Percentiles rank a stretch among this genome's conserved stretches.
phyloP scores from a whole-genome alignment of 92 coral and sea anemone species.

The Porites rus region DNA sequence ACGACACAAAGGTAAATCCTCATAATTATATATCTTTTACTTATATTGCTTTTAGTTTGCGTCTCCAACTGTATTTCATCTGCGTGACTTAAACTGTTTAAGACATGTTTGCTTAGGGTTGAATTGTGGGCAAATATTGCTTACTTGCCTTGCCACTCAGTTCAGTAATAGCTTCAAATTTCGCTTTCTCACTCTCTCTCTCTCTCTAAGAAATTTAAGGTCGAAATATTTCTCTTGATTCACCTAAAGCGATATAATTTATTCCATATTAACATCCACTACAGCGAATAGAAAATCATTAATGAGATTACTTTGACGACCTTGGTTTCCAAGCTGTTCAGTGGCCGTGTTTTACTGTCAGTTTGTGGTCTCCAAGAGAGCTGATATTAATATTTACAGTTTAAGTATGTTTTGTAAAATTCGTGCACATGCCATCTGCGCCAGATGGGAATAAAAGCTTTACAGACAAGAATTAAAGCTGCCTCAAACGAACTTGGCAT shows the following conservation, averaged over 20 bases:
- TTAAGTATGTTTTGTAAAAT: slow-evolving; percentile 33
- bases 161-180: neutral
- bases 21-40: neutral
- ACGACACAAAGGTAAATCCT: slow-evolving; percentile 14
- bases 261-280: slow-evolving; percentile 31
- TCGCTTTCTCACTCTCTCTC: neutral
- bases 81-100: slow-evolving; percentile 38
- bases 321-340: neutral
- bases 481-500: slow-evolving; percentile 30
- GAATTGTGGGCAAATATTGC: slow-evolving; percentile 14
- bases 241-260: slow-evolving; percentile 1
- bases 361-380: slow-evolving; percentile 26
- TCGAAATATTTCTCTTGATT: neutral
- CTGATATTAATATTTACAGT: slow-evolving; percentile 20
- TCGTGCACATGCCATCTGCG: slow-evolving; percentile 43
- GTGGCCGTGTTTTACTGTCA: slow-evolving; percentile 11
- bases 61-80: slow-evolving; percentile 18
- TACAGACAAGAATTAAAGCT: slow-evolving; percentile 21
- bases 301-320: slow-evolving; percentile 3
- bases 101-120: slow-evolving; percentile 13
- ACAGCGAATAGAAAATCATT: neutral
- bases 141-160: neutral
- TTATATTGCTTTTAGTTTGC: slow-evolving; percentile 2
- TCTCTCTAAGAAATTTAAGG: neutral
- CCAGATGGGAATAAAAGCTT: slow-evolving; percentile 27